phyloP scores from a whole-genome alignment of 2,113 vertebrate species.

The Numenius arquata region DNA sequence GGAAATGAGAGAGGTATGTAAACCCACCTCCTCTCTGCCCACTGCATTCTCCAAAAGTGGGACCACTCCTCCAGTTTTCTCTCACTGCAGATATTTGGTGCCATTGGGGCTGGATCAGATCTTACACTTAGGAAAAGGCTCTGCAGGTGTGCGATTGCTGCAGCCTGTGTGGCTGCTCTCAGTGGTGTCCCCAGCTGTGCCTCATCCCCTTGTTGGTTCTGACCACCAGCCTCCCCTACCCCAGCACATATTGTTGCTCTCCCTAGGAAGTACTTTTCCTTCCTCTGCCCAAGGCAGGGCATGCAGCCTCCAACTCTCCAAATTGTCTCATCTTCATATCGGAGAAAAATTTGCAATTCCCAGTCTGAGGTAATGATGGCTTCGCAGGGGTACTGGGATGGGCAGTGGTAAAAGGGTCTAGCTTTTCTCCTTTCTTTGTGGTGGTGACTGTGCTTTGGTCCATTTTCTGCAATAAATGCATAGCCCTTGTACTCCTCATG shows the following conservation, averaged over 20 bases:
- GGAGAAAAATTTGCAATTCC: neutral
- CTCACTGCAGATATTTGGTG: neutral
- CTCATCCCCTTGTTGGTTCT: neutral
- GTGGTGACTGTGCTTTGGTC: neutral
- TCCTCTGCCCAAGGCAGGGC: rapidly evolving
- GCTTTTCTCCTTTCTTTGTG: neutral
- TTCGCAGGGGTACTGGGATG: rapidly evolving
- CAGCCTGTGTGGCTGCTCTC: neutral
- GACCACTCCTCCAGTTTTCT: neutral
- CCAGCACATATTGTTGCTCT: neutral
- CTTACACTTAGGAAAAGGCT: neutral
- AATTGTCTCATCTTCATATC: rapidly evolving
- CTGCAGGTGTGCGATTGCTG: neutral
- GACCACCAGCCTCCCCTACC: neutral
- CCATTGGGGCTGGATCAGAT: neutral
- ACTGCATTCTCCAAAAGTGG: neutral
- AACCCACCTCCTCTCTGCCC: neutral
- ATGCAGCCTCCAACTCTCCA: rapidly evolving
- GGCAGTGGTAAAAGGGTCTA: neutral
- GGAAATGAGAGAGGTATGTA: neutral
- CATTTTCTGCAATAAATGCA: neutral
- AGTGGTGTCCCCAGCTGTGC: too few relatives aligned
- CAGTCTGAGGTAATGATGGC: rapidly evolving
- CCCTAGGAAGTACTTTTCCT: rapidly evolving
- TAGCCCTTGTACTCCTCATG: neutral